phyloP scores from a whole-genome alignment of 1,140 invertebrate genomes.

The Saccostrea echinata region DNA sequence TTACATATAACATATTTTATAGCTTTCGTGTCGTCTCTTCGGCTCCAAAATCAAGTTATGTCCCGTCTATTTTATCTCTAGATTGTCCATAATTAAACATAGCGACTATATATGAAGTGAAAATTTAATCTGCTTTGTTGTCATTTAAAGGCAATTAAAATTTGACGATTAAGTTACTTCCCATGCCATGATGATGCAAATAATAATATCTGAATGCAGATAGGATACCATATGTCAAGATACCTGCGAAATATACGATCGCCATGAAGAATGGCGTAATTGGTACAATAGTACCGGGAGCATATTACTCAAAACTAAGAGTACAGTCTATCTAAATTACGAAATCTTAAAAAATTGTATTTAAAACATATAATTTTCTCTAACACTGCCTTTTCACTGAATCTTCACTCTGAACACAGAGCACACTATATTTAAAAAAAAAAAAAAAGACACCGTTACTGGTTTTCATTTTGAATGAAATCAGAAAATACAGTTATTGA shows the following conservation, averaged over 20 bases:
- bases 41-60: constrained; percentile 19
- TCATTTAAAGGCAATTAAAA: constrained; percentile 39
- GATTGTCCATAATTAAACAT: constrained; percentile 37
- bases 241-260: background rate
- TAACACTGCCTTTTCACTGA: no score
- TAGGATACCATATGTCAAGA: background rate
- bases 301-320: background rate
- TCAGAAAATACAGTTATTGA: no score
- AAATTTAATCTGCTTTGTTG: constrained; percentile 35
- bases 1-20: constrained; percentile 38
- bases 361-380: no score
- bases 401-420: no score
- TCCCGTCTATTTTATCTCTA: background rate
- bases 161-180: constrained; percentile 22
- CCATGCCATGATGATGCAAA: constrained; percentile 26
- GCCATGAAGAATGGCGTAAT: background rate
- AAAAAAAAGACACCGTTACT: no score
- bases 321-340: no score
- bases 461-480: no score
- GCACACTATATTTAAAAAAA: no score
- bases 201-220: background rate
- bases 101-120: constrained; percentile 34
- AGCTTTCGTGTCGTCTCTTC: constrained; percentile 28
- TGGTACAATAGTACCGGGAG: background rate
- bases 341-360: no score